Evolutionary conservation across 1,140 invertebrate genomes (phyloP).

Genomic region (Doryteuthis pealeii): DNA sequence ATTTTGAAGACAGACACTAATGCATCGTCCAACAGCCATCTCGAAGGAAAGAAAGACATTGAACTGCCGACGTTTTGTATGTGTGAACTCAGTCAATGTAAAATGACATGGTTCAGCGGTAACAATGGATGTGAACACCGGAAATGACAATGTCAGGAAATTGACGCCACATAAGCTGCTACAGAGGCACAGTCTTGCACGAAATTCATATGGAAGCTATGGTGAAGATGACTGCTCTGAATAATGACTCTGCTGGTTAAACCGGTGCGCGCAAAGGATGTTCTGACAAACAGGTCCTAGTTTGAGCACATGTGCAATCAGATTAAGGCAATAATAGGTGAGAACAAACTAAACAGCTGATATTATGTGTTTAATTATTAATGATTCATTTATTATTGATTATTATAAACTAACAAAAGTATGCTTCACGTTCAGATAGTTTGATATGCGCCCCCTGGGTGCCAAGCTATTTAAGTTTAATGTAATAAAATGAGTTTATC

Average conservation of each 20-base stretch:
- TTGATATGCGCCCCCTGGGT: too few species aligned
- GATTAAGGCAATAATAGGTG: conserved; percentile 50
- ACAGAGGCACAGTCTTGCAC: conserved; percentile 11
- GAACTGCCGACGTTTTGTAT: background rate
- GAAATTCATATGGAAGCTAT: background rate
- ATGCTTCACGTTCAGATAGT: too few species aligned
- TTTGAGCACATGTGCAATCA: conserved; percentile 39
- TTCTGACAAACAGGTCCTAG: conserved; percentile 36
- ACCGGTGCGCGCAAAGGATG: conserved; percentile 44
- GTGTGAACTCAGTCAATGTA: background rate
- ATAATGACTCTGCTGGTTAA: conserved; percentile 47
- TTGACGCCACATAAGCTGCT: conserved; percentile 14
- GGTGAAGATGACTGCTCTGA: conserved; percentile 23
- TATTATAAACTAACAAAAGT: too few species aligned
- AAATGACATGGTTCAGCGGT: background rate
- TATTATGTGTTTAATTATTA: too few species aligned
- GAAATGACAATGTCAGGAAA: conserved; percentile 19
- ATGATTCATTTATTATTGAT: too few species aligned
- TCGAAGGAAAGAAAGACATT: conserved; percentile 5
- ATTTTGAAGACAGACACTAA: conserved; percentile 41
- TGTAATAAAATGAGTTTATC: too few species aligned
- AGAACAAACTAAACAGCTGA: too few species aligned
- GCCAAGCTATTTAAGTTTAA: too few species aligned
- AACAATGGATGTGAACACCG: conserved; percentile 17
- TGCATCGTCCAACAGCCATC: conserved; percentile 19